Evolutionary conservation across 2,888 invertebrate genomes (phyloP), one percentile per base, ranked within the genome.

Genomic region (Acrobasis repandana): DNA sequence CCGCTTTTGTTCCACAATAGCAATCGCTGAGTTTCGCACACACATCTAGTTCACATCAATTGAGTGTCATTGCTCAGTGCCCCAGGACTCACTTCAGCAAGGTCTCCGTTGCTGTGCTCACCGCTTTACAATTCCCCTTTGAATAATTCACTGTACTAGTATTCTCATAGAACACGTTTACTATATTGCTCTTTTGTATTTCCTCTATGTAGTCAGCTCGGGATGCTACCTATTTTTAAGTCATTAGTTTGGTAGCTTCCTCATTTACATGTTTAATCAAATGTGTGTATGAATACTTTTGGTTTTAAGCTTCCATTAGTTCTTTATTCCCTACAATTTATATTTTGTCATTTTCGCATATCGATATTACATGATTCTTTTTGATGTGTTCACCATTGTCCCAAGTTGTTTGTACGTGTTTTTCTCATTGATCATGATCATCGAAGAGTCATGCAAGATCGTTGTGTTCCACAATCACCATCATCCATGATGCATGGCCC

Each of bases 21-120:
- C 68, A 69, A 74, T 73, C 72, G 76, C 79, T 79, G 38, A 84
- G 85, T 83, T 88, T 88, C 84, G 86, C 86, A 85, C 82, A 83
- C 83, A 77, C 83, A 88, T 85, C 85, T 88, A 88, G 86, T 83
- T 86, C 85, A 79, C 79, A 81, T 83, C 90, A 91, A 91, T 91
- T 91, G 90, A 86, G 73, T 76, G 85, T 79, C 85, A 89, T 89
- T 89, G 85, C 90, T 86, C 77, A 72, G 76, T 79, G 78, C 87
- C 86, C 86, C 73, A 75, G 80, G 83, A 80, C 80, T 80, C 71
- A 75, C 74, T 76, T 80, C 69, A 79, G 77, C 90, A 90, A 90
- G 91, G 90, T 89, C 84, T 78, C 67, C 72, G 75, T 75, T 75
- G 74, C 73, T 74, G 73, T 76, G 76, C 62, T 63, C 61, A 67